A percentile compares a stretch with the other conserved stretches of the same genome.
phyloP scores from a whole-genome alignment of 2,888 invertebrate genomes.

The Sinodicranocentrus sp. region DNA sequence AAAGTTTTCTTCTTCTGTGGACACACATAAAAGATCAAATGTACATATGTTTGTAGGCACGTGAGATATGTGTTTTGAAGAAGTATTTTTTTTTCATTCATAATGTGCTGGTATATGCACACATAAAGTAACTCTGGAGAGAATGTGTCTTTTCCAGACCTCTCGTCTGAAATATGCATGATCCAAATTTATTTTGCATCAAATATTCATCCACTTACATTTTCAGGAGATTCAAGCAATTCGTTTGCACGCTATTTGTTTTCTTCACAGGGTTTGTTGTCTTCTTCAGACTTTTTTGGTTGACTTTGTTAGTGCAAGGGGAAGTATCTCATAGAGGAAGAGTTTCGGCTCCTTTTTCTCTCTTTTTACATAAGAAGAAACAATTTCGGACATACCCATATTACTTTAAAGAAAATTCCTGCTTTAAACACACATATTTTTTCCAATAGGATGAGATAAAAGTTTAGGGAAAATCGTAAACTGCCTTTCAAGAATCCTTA shows the following conservation, averaged over 20 bases:
- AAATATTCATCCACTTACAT: constrained; percentile 58
- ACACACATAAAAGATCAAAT: too few species aligned
- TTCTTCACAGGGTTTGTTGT: constrained; percentile 38
- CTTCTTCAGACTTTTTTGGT: constrained; percentile 19
- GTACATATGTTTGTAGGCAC: too few species aligned
- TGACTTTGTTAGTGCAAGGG: not conserved
- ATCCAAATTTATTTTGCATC: constrained; percentile 60
- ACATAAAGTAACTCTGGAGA: not conserved
- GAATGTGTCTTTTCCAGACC: not conserved
- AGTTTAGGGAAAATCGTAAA: not conserved
- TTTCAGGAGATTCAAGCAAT: constrained; percentile 34
- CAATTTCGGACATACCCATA: not conserved
- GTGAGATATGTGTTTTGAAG: not conserved
- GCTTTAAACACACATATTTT: not conserved
- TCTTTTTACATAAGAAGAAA: too few species aligned
- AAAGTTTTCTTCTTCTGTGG: not conserved
- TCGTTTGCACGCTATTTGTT: constrained; percentile 50
- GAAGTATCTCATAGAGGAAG: too few species aligned
- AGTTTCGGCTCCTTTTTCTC: too few species aligned
- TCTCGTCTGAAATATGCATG: constrained; percentile 46
- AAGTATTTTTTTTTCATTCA: constrained; percentile 4
- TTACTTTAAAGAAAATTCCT: too few species aligned
- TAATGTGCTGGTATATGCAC: not conserved
- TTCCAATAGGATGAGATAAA: not conserved
- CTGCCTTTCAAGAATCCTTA: not conserved